Conservation (phyloP, 2,797 vertebrate genomes). For the Poecilia wingei region DNA sequence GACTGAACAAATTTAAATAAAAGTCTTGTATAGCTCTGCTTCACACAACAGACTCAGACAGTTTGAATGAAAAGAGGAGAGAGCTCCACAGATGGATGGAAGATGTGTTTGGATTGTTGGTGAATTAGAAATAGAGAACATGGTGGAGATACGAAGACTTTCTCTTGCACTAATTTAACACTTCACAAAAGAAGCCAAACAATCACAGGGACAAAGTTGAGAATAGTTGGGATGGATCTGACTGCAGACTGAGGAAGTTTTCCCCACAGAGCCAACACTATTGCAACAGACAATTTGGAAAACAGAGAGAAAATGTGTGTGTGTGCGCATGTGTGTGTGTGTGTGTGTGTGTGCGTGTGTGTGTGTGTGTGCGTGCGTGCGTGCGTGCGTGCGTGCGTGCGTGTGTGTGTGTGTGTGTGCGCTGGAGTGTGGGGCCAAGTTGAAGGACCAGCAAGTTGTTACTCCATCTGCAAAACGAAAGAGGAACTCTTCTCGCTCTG, state of each 20-base stretch:
- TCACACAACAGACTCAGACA: slow-evolving; percentile 87
- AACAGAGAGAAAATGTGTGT: slow-evolving; percentile 19
- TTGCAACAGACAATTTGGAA: slow-evolving; percentile 52
- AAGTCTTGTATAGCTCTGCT: slow-evolving; percentile 79
- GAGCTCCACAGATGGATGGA: slow-evolving; percentile 53
- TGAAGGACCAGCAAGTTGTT: slow-evolving; percentile 53
- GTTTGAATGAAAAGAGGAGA: slow-evolving; percentile 85
- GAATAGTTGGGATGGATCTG: slow-evolving; percentile 13
- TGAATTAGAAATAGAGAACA: slow-evolving; percentile 16
- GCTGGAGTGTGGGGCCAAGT: slow-evolving; percentile 40
- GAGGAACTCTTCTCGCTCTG: slow-evolving; percentile 36
- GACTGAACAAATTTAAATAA: neutral
- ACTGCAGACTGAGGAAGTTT: slow-evolving; percentile 30
- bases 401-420: neutral
- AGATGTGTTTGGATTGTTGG: slow-evolving; percentile 24
- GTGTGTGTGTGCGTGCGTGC: neutral
- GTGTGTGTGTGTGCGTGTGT: too few relatives aligned
- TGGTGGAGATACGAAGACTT: slow-evolving; percentile 26
- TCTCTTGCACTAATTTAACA: slow-evolving; percentile 15
- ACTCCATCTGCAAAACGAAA: slow-evolving; percentile 43
- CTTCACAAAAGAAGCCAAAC: slow-evolving; percentile 42
- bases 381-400: too few relatives aligned
- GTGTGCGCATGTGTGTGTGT: too few relatives aligned
- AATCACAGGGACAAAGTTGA: slow-evolving; percentile 23
- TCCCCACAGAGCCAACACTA: slow-evolving; percentile 32